These are phyloP conservation scores for Perognathus longimembris DNA, from an alignment of 2,113 vertebrate genomes.

Conservation along the genomic window DNA sequence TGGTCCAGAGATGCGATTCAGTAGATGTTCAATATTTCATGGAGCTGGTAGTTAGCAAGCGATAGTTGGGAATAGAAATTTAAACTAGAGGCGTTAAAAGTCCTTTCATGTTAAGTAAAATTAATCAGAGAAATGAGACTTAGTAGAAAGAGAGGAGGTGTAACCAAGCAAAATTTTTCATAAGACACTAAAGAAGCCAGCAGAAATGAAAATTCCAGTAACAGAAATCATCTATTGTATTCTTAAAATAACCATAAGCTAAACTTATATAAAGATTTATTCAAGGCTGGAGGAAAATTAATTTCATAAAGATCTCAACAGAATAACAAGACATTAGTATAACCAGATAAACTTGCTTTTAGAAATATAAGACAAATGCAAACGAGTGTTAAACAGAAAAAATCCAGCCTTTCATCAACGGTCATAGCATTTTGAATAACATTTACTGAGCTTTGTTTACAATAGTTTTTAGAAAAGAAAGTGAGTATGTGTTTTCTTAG, in stretches of 20 bases:
- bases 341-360: not conserved
- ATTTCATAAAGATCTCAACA: not conserved
- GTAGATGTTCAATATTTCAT: not conserved
- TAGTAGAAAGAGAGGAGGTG: not conserved
- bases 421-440: not conserved
- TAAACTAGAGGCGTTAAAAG: not conserved
- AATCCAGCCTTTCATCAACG: not conserved
- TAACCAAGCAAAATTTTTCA: not conserved
- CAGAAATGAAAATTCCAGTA: not conserved
- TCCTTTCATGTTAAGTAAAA: not conserved
- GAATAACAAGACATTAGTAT: not conserved
- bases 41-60: not conserved
- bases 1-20: not conserved
- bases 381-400: not conserved
- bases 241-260: not conserved
- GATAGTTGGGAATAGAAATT: not conserved
- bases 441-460: not conserved
- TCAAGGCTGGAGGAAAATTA: not conserved
- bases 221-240: not conserved
- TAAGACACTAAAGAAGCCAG: not conserved
- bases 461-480: not conserved
- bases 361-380: not conserved
- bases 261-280: constrained; percentile 31
- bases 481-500: not conserved
- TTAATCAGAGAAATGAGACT: not conserved